These are phyloP conservation scores for Seriola quinqueradiata DNA, from an alignment of 2,113 vertebrate genomes.

Conservation along the genomic window DNA sequence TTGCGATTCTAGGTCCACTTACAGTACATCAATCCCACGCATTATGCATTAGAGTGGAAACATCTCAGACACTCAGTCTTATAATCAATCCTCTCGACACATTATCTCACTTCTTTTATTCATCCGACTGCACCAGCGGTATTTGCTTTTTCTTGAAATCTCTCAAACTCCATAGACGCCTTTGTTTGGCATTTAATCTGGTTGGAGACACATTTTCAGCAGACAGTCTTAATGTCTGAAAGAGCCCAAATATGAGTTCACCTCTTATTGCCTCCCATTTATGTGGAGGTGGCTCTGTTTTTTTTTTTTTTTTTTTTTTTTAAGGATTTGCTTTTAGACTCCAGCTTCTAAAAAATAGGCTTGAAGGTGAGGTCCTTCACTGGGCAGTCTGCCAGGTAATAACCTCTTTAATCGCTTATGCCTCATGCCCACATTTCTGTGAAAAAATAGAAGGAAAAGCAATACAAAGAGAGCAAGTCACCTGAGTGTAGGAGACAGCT, in stretches of 20 bases:
- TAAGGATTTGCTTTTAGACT: slow-evolving; percentile 47
- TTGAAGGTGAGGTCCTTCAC: slow-evolving; percentile 56
- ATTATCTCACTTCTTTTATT: slow-evolving; percentile 2
- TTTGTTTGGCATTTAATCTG: slow-evolving; percentile 43
- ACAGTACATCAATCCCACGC: slow-evolving; percentile 1
- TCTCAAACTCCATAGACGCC: not conserved
- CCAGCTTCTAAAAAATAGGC: slow-evolving; percentile 20
- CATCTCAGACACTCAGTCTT: not conserved
- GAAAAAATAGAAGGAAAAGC: slow-evolving; percentile 7
- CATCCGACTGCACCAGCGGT: slow-evolving; percentile 6
- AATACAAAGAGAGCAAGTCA: slow-evolving; percentile 34
- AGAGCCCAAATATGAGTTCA: slow-evolving; percentile 32
- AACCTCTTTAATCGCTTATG: slow-evolving; percentile 56
- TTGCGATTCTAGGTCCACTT: not conserved
- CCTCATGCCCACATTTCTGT: slow-evolving; percentile 52
- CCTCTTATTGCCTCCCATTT: slow-evolving; percentile 29
- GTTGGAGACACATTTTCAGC: slow-evolving; percentile 40
- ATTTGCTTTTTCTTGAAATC: not conserved
- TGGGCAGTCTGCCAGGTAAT: slow-evolving; percentile 63
- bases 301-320: not conserved
- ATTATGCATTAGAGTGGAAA: slow-evolving; percentile 13
- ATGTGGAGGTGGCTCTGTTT: not conserved
- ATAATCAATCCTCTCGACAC: not conserved
- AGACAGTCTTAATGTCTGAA: slow-evolving; percentile 52
- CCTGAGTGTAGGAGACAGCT: slow-evolving; percentile 45